Evolutionary conservation across 2,113 vertebrate genomes (phyloP), one percentile per base, ranked within the genome.

Genomic region (Oncorhynchus keta): DNA sequence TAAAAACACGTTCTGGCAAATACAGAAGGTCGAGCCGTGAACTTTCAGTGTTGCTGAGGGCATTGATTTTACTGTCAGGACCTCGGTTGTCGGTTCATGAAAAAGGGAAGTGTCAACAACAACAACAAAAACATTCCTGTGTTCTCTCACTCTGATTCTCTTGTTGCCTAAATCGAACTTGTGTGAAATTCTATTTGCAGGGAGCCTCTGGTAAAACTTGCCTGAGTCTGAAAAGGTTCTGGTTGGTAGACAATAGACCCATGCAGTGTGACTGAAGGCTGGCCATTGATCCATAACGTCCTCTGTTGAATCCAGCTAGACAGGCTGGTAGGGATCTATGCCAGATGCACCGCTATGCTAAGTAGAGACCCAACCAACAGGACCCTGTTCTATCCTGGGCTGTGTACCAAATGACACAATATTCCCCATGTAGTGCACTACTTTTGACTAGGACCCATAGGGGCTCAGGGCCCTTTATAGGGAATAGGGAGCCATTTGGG

Each of bases 211-310:
- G 28, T 32, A 16, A 18, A 18, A 62, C 32, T 57, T 5, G 64
- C 24, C 16, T 32, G 39, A 8, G 65, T 66, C 13, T 16, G 28
- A 35, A 66, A 26, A 20, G 14, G 32, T 30, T 13, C 4, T 30
- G 28, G 64, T 30, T 26, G 64, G 64, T 66, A 30, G 24, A 14
- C 64, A 24, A 20, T 32, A 49, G 67, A 1, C 24, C 28, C 26
- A 18, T 16, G 16, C 35, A 68, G 20, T 66, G 48, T 72, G 62
- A 73, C 70, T 14, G 45, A 67, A 18, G n/a, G 18, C 57, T 18
- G 7, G 62, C 39, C 49, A 72, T 59, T 64, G 57, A 71, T 62
- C 76, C 76, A 51, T 45, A 72, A 61, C 61, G 14, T 69, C 66
- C 16, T 12, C 67, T 35, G 8, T 39, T 9, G 18, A 66, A 20